Evolutionary conservation across 1,140 invertebrate genomes (phyloP).

Genomic region (Drosophila setifemur): DNA sequence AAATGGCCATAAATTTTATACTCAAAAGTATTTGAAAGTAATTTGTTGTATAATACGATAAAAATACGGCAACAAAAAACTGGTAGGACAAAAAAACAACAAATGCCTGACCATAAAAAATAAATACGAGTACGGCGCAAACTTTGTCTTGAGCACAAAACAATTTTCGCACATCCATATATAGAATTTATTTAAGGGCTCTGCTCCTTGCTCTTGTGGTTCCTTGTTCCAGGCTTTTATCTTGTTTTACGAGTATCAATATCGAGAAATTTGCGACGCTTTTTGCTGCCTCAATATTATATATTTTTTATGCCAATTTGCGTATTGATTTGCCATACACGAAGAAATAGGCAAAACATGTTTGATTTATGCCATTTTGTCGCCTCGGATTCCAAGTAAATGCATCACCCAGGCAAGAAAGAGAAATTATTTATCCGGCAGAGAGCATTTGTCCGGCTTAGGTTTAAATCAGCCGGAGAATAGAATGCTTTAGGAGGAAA

Average conservation of each 20-base stretch:
- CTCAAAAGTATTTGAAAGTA: conserved; percentile 69
- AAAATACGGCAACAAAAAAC: conserved; percentile 21
- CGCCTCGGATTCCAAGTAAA: conserved; percentile 16
- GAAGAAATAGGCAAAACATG: conserved; percentile 32
- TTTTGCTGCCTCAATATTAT: conserved; percentile 41
- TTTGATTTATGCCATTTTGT: conserved; percentile 64
- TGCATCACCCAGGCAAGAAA: conserved; percentile 13
- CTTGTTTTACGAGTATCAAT: conserved; percentile 64
- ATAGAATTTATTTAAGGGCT: neutral
- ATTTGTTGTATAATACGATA: conserved; percentile 63
- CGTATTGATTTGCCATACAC: conserved; percentile 68
- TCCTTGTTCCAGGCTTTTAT: conserved; percentile 44
- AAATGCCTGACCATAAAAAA: conserved; percentile 58
- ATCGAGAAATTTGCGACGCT: conserved; percentile 36
- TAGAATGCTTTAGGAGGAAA: neutral
- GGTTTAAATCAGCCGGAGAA: conserved; percentile 17
- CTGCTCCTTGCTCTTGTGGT: conserved; percentile 13
- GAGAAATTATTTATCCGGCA: conserved; percentile 32
- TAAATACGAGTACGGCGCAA: conserved; percentile 44
- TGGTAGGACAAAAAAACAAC: conserved; percentile 2
- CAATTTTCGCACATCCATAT: conserved; percentile 49
- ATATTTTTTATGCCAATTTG: conserved; percentile 67
- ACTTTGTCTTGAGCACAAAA: conserved; percentile 57
- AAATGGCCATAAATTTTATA: conserved; percentile 54
- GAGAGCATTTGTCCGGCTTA: conserved; percentile 17